Conservation (phyloP, 2,113 vertebrate genomes). For the Saguinus imperator region DNA sequence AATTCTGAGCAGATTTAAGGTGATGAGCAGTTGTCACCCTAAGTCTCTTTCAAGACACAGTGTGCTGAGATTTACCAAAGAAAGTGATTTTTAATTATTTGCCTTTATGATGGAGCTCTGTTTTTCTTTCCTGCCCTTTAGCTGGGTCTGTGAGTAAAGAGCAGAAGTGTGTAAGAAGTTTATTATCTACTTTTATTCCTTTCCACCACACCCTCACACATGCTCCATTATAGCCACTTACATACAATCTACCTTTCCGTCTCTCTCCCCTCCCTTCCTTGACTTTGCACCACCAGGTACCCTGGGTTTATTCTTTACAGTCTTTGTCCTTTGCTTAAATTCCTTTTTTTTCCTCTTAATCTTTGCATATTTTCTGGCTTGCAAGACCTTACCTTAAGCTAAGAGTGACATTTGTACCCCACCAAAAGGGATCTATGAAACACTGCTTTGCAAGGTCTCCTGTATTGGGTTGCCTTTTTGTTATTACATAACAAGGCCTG, state of each 20-base stretch:
- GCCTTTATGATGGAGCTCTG: background rate
- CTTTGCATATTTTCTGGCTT: background rate
- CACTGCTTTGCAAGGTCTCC: background rate
- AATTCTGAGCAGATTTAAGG: background rate
- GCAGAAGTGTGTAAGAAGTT: background rate
- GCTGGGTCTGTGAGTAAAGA: background rate
- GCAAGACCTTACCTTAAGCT: background rate
- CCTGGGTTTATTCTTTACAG: background rate
- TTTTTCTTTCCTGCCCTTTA: background rate
- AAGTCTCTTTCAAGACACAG: background rate
- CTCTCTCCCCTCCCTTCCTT: background rate
- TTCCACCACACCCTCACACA: background rate
- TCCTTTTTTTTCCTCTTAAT: background rate
- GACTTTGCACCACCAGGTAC: background rate
- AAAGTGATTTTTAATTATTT: background rate
- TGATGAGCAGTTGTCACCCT: background rate
- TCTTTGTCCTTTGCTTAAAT: conserved; percentile 8
- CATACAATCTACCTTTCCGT: too few species aligned
- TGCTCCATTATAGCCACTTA: background rate
- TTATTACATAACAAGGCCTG: background rate
- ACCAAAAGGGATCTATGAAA: background rate
- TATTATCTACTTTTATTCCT: background rate
- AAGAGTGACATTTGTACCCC: background rate
- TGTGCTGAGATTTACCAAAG: background rate
- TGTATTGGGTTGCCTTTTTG: background rate